A percentile compares a stretch with the other conserved stretches of the same genome.
phyloP scores from a whole-genome alignment of 2,888 invertebrate species.

The Keiferia lycopersicella region DNA sequence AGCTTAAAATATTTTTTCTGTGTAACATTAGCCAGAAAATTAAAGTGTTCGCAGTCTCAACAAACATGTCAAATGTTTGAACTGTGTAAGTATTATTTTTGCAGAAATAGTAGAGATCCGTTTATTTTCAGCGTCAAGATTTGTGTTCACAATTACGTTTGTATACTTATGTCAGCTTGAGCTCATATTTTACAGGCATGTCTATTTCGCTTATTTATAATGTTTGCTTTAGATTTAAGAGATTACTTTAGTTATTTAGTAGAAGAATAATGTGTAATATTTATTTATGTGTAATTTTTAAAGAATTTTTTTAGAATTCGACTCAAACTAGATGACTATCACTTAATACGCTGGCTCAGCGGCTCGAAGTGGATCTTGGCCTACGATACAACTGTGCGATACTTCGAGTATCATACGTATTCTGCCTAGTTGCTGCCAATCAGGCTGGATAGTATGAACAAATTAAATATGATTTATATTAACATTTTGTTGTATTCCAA shows the following conservation, averaged over 20 bases:
- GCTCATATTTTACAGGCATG: slow-evolving; percentile 18
- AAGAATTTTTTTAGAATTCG: background rate
- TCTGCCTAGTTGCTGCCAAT: too few species aligned
- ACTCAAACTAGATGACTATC: too few species aligned
- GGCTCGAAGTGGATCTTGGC: too few species aligned
- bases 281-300: background rate
- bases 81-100: too few species aligned
- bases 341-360: too few species aligned
- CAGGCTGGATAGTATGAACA: too few species aligned
- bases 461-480: too few species aligned
- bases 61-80: slow-evolving; percentile 24
- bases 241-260: slow-evolving; percentile 5
- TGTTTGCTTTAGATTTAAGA: slow-evolving; percentile 20
- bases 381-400: too few species aligned
- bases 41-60: slow-evolving; percentile 21
- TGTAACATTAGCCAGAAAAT: background rate
- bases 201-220: slow-evolving; percentile 19
- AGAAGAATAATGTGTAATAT: slow-evolving; percentile 7
- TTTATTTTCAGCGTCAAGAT: slow-evolving; percentile 13
- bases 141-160: slow-evolving; percentile 13
- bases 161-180: slow-evolving; percentile 4
- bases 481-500: too few species aligned
- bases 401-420: too few species aligned
- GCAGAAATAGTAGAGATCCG: slow-evolving; percentile 3
- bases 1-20: too few species aligned